phyloP scores from a whole-genome alignment of 2,888 invertebrate genomes.

The Eucriotettix oculatus region DNA sequence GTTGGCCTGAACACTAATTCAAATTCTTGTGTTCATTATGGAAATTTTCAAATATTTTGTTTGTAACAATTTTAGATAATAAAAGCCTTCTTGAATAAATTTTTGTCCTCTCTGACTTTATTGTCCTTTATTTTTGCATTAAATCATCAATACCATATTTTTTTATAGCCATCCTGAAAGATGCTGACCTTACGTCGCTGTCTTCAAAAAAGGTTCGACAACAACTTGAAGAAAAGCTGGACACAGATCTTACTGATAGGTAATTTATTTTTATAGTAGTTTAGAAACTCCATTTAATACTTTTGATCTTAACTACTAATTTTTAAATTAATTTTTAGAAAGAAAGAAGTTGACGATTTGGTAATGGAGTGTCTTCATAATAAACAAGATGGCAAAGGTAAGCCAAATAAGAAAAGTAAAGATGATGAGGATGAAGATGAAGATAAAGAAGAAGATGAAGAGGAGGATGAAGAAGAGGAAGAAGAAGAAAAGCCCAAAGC shows the following conservation, averaged over 20 bases:
- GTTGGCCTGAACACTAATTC: too few relatives aligned
- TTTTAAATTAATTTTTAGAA: slow-evolving; percentile 32
- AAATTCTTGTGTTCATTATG: too few relatives aligned
- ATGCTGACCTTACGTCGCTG: slow-evolving; percentile 66
- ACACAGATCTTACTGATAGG: slow-evolving; percentile 51
- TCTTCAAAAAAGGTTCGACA: slow-evolving; percentile 81
- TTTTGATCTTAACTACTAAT: background rate
- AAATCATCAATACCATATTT: slow-evolving; percentile 3
- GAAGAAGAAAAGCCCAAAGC: slow-evolving; percentile 17
- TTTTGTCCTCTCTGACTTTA: too few relatives aligned
- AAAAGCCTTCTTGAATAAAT: too few relatives aligned
- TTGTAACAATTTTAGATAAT: too few relatives aligned
- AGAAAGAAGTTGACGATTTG: slow-evolving; percentile 72
- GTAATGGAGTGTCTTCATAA: slow-evolving; percentile 58
- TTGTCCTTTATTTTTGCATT: too few relatives aligned
- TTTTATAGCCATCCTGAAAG: slow-evolving; percentile 62
- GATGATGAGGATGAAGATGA: slow-evolving; percentile 31
- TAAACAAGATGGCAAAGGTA: slow-evolving; percentile 28
- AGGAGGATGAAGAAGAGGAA: slow-evolving; percentile 19
- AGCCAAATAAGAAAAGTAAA: slow-evolving; percentile 27
- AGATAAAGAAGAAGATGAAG: slow-evolving; percentile 30
- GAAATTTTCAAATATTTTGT: too few relatives aligned
- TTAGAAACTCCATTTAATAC: background rate
- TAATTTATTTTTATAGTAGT: slow-evolving; percentile 17
- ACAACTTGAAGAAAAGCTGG: slow-evolving; percentile 66